phyloP scores from a whole-genome alignment of 1,140 invertebrate genomes.

The Drosophila ananassae region DNA sequence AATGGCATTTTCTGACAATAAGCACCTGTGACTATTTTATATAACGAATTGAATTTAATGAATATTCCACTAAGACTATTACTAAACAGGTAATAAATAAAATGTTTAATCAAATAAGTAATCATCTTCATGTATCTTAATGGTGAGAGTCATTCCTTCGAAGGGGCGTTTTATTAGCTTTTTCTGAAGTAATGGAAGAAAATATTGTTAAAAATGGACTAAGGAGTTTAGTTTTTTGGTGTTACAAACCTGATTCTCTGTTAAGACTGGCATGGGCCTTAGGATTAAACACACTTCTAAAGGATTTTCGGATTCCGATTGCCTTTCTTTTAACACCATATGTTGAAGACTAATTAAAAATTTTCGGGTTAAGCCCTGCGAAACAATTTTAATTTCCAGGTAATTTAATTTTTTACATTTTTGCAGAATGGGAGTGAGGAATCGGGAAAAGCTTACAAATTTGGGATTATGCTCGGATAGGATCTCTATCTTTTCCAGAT shows the following conservation, averaged over 20 bases:
- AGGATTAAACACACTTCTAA: background rate
- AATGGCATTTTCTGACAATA: constrained; percentile 61
- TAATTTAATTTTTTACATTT: constrained; percentile 5
- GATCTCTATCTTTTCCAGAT: constrained; percentile 2
- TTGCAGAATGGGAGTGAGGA: background rate
- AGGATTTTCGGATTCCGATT: background rate
- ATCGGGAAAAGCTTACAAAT: background rate
- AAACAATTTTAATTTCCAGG: background rate
- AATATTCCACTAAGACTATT: background rate
- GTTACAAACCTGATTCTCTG: background rate
- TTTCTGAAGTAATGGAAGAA: background rate
- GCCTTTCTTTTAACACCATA: background rate
- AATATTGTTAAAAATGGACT: background rate
- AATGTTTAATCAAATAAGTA: too few species aligned
- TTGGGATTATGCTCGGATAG: constrained; percentile 7
- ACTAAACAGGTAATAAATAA: too few species aligned
- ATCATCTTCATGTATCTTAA: too few species aligned
- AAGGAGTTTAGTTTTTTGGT: background rate
- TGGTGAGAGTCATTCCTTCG: background rate
- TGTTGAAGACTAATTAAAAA: background rate
- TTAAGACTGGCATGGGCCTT: background rate
- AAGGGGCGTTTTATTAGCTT: background rate
- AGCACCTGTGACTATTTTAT: constrained; percentile 50
- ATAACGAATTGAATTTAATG: background rate
- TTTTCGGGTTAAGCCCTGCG: background rate